Evolutionary conservation across 2,113 vertebrate species (phyloP).

Genomic region (Proteles cristata): DNA sequence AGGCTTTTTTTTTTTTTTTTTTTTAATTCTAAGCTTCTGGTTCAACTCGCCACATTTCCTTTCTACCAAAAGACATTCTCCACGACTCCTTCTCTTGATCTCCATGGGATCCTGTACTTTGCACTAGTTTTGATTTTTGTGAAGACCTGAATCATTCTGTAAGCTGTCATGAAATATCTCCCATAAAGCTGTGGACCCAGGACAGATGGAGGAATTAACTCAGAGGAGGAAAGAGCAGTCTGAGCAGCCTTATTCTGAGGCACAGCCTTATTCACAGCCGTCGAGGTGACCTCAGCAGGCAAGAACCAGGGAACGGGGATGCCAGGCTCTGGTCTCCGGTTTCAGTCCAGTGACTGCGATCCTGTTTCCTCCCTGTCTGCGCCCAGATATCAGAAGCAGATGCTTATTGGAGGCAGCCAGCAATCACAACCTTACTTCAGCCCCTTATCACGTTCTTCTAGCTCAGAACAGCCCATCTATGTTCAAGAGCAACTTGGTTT

Average conservation of each 20-base stretch:
- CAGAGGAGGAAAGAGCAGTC: neutral
- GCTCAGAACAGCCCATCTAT: neutral
- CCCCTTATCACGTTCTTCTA: neutral
- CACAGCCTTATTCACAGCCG: neutral
- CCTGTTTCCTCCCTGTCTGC: neutral
- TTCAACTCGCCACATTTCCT: neutral
- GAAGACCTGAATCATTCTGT: neutral
- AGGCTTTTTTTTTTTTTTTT: neutral
- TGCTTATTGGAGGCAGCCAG: neutral
- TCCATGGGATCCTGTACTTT: neutral
- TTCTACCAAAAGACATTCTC: neutral
- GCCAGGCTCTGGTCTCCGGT: neutral
- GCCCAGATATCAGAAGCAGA: neutral
- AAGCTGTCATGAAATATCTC: neutral
- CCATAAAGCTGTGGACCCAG: neutral
- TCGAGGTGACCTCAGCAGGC: neutral
- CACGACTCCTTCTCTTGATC: neutral
- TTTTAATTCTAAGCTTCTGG: neutral
- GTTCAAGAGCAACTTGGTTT: neutral
- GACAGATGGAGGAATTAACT: neutral
- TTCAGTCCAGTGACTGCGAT: neutral
- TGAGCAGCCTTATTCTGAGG: neutral
- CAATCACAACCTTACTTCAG: neutral
- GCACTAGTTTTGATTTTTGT: neutral
- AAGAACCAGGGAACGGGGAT: neutral